Base-by-base conservation (phyloP, 1,140 invertebrate species). In the Mamestra configurata region DNA sequence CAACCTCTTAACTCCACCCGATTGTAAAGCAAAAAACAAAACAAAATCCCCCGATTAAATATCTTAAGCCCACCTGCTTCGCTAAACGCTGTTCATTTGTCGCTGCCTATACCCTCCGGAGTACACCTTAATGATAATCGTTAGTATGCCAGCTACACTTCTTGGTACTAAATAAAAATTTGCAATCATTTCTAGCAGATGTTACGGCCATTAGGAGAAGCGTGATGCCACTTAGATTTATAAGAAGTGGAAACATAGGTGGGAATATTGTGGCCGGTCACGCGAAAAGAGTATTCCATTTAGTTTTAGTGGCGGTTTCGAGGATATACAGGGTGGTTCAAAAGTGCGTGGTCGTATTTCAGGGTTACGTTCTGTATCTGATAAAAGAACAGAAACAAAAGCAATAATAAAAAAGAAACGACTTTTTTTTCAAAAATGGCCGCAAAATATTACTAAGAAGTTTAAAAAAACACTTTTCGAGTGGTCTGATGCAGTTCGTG, bases 161-260 rank as follows among this genome's bases (percentile, higher is more conserved):
- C 46, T 80, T 37, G 59, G 37, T 59, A 73, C 79, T 83, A 81
- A 85, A 82, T 85, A 83, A 85, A 81, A 85, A 83, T 83, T 77
- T 85, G 82, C 75, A 83, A 83, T 81, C 72, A 81, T 81, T 81
- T 53, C 37, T 51, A 43, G 77, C 84, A 85, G 81, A 81, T 85
- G 84, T 53, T 73, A 75, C 79, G 53, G 53, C 55, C 64, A 75
- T 83, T 81, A 79, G 80, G 71, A 49, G 0, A 40, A 68, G 40
- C 64, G 64, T 68, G 64, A 46, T n/a, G 40, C 15, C 22, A 5
- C 4, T 10, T 10, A 18, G 64, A 68, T 68, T 68, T 46, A 46
- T 68, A 68, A 49, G 13, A n/a, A 15, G 31, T 53, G 24, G 27
- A 18, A 24, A 53, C 27, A 53, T n/a, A 53, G 22, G 27, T 15